These are phyloP conservation scores for Aethina tumida DNA, from an alignment of 1,140 invertebrate species.

Conservation along the genomic window DNA sequence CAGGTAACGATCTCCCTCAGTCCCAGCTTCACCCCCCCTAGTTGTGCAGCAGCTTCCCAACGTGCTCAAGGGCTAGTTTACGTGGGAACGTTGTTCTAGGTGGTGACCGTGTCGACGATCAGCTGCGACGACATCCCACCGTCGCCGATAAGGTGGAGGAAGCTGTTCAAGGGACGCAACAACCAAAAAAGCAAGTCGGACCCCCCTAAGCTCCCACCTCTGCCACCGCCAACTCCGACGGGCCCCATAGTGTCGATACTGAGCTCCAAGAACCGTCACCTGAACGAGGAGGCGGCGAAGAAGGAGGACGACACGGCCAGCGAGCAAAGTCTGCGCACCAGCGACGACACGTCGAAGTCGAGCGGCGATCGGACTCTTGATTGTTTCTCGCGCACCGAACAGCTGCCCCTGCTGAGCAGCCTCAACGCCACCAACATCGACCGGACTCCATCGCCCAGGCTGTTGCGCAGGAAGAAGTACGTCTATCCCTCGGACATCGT, in stretches of 20 bases:
- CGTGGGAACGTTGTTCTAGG: background rate
- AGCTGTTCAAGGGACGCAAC: conserved; percentile 20
- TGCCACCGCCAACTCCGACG: conserved; percentile 9
- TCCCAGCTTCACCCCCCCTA: too few species aligned
- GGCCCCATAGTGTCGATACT: conserved; percentile 37
- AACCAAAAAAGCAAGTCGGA: conserved; percentile 16
- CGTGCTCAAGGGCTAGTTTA: too few species aligned
- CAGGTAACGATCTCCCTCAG: conserved; percentile 22
- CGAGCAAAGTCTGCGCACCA: too few species aligned
- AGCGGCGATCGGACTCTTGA: too few species aligned
- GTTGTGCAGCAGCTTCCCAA: conserved; percentile 13
- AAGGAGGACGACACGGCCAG: background rate
- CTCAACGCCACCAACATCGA: conserved; percentile 40
- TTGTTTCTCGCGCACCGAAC: conserved; percentile 40
- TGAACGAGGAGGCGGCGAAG: background rate
- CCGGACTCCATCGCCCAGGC: conserved; percentile 43
- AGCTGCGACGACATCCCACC: conserved; percentile 11
- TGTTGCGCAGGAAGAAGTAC: conserved; percentile 48
- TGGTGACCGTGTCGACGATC: conserved; percentile 16
- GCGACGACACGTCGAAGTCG: too few species aligned
- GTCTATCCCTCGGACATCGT: conserved; percentile 40
- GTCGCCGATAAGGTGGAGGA: conserved; percentile 21
- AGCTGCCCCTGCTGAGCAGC: conserved; percentile 43
- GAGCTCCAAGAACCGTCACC: conserved; percentile 36
- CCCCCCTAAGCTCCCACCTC: conserved; percentile 10